Evolutionary conservation across 2,888 invertebrate genomes (phyloP), one percentile per base, ranked within the genome.

Genomic region (Autographa gamma): DNA sequence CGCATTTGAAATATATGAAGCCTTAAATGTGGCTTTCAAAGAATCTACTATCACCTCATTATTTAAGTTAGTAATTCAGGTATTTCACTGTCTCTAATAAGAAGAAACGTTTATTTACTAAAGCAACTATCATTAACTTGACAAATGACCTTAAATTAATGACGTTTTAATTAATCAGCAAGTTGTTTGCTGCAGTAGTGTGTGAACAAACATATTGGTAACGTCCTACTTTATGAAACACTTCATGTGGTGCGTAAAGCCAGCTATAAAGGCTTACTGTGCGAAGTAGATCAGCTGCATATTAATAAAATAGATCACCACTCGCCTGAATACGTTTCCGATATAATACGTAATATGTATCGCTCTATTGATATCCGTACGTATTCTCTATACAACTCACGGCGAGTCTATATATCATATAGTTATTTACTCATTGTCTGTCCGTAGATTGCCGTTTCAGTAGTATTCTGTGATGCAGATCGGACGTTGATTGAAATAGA

Each of bases 231-330:
- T 48, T 48, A n/a, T 48, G 48, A 48, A 48, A 48, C 48, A 48
- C 48, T 48, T 48, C n/a, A 48, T 48, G 48, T 48, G 48, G n/a
- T 48, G 48, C 48, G 48, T 48, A 48, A 48, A 48, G 48, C 48
- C 48, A n/a, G 48, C 14, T n/a, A 48, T 48, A 48, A 48, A 48
- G 48, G 48, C 48, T 48, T 48, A 48, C 48, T 48, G n/a, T n/a
- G 48, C 48, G 48, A 48, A 48, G n/a, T 48, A 48, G 48, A 48
- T 48, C n/a, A 48, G n/a, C 43, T 2, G 48, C 48, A 48, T 43
- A 43, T 48, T n/a, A 48, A 48, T 48, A 48, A 48, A 48, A 48
- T n/a, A 48, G 48, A 48, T 48, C n/a, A 48, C n/a, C 48, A 48
- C n/a, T 48, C 48, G n/a, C 48, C 48, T 48, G 48, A 6, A 48